A percentile compares a stretch with the other conserved stretches of the same genome.
These are phyloP conservation scores for Listronotus bonariensis DNA, from an alignment of 1,140 invertebrate genomes.

Conservation along the genomic window DNA sequence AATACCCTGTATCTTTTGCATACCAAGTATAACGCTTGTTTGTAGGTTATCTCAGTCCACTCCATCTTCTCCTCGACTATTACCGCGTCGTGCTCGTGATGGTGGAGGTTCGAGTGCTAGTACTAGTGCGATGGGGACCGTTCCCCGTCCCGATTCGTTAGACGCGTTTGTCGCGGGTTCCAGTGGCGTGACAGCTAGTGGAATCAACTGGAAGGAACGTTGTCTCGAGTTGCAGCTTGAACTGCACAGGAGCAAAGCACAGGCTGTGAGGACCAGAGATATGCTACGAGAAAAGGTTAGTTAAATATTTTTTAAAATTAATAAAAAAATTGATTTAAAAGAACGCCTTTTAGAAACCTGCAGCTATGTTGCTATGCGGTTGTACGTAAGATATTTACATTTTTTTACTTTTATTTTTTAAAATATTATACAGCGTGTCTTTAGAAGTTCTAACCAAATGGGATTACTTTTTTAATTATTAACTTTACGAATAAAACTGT, in stretches of 20 bases:
- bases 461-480: too few relatives aligned
- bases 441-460: too few relatives aligned
- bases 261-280: constrained; percentile 81
- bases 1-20: too few relatives aligned
- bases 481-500: too few relatives aligned
- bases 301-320: too few relatives aligned
- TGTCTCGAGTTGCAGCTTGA: constrained; percentile 82
- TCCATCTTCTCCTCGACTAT: constrained; percentile 69
- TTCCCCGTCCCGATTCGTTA: constrained; percentile 49
- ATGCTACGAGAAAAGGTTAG: constrained; percentile 85
- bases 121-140: constrained; percentile 38
- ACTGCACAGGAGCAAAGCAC: constrained; percentile 78
- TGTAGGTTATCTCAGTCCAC: constrained; percentile 59
- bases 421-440: too few relatives aligned
- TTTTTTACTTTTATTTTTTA: too few relatives aligned
- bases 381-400: too few relatives aligned
- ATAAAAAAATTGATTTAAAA: too few relatives aligned
- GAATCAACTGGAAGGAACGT: constrained; percentile 80
- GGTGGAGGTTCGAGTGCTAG: constrained; percentile 12
- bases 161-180: constrained; percentile 44
- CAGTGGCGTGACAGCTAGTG: constrained; percentile 56
- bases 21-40: neutral
- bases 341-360: too few relatives aligned
- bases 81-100: constrained; percentile 61
- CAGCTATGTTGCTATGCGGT: too few relatives aligned